A percentile compares a stretch with the other conserved stretches of the same genome.
phyloP scores from a whole-genome alignment of 2,113 vertebrate genomes.

The Physeter macrocephalus region DNA sequence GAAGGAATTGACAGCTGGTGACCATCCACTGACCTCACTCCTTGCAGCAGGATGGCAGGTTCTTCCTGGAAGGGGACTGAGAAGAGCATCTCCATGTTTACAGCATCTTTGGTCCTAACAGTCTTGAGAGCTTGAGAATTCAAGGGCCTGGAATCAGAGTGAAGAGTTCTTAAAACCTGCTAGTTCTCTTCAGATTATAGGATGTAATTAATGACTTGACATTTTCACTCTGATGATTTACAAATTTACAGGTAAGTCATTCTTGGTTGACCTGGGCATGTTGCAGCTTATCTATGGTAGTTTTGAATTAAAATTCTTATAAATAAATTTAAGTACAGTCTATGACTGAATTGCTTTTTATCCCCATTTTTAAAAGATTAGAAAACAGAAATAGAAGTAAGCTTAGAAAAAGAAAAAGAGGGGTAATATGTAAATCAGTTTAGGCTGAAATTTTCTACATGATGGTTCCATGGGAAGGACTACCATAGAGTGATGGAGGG shows the following conservation, averaged over 20 bases:
- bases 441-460: not conserved
- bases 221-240: not conserved
- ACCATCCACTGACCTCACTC: not conserved
- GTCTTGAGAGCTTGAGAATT: not conserved
- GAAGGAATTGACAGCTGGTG: not conserved
- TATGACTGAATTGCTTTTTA: not conserved
- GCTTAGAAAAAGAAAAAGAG: not conserved
- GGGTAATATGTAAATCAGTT: not conserved
- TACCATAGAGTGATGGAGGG: not conserved
- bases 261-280: not conserved
- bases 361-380: not conserved
- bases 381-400: not conserved
- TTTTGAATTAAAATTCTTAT: constrained; percentile 25
- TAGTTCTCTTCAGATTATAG: not conserved
- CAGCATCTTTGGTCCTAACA: not conserved
- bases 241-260: not conserved
- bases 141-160: not conserved
- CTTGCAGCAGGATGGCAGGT: not conserved
- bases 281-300: not conserved
- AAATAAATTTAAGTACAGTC: not conserved
- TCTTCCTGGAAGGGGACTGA: not conserved
- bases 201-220: not conserved
- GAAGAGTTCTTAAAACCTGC: not conserved
- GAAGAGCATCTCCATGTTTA: not conserved
- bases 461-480: not conserved